phyloP scores from a whole-genome alignment of 2,797 vertebrate species.

The Pteropus rufus region DNA sequence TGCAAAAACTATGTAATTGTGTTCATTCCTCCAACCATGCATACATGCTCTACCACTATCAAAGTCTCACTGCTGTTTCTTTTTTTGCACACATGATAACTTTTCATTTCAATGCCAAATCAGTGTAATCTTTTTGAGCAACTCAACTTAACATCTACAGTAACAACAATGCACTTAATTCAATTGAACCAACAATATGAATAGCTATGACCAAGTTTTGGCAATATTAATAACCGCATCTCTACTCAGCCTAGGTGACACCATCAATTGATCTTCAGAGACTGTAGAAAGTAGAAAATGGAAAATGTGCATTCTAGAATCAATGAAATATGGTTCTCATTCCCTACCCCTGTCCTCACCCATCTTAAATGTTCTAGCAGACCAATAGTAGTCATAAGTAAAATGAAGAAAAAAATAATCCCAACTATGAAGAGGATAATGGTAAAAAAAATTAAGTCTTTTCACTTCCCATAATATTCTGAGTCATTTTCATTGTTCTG shows the following conservation, averaged over 20 bases:
- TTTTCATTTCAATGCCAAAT: conserved; percentile 14
- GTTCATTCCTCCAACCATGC: background rate
- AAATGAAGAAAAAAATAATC: conserved; percentile 19
- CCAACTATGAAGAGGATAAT: background rate
- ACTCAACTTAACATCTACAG: background rate
- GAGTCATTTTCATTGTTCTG: background rate
- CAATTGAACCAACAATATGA: background rate
- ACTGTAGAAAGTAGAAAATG: background rate
- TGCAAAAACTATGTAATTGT: background rate
- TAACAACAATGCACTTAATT: background rate
- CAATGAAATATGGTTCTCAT: background rate
- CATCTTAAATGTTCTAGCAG: background rate
- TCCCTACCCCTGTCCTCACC: background rate
- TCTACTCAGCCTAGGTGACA: background rate
- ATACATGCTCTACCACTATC: background rate
- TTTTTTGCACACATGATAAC: background rate
- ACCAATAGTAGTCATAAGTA: background rate
- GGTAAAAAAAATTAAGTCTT: background rate
- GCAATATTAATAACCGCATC: background rate
- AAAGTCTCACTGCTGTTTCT: background rate
- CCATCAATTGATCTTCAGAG: background rate
- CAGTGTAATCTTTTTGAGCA: background rate
- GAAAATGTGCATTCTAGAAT: background rate
- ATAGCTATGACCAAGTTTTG: background rate
- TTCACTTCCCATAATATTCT: background rate